Evolutionary conservation across 2,797 vertebrate species (phyloP), one percentile per base, ranked within the genome.

Genomic region (Tokudaia tokunoshimensis): DNA sequence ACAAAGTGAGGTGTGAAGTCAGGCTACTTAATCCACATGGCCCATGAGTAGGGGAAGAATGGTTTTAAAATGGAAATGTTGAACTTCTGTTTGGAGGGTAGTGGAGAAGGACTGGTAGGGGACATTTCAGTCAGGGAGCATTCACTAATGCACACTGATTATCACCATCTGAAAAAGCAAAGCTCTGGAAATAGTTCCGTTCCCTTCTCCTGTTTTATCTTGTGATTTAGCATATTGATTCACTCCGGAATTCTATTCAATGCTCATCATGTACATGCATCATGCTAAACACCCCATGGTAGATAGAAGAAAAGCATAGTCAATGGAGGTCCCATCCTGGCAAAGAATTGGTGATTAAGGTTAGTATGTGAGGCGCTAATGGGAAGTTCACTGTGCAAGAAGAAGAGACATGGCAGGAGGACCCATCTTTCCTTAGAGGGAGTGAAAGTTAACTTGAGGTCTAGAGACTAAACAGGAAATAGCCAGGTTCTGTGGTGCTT

Each of bases 21-120:
- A 31, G 15, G 14, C 44, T 92, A 65, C 84, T 79, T 87, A 87
- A 61, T 91, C 29, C 10, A 89, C 24, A 89, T 52, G 34, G 1
- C 31, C 44, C 92, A 52, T 65, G 19, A 78, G 37, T 50, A 83
- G 19, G 7, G 1, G 29, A 95, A 86, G 41, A 41, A 14, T 13
- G 22, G 29, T 67, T 96, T 93, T 22, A 76, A 80, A 70, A 44
- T 52, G 37, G 29, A 67, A 80, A 93, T 80, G 34, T 82, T 29
- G 37, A 5, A 91, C 11, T 63, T 82, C 5, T 67, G 31, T 79
- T 22, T 50, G 41, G 55, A 79, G 63, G 52, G 74, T 57, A 37
- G 29, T 20, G 17, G 47, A 95, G 57, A 52, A 26, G 57, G 19
- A 59, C 59, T 47, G 4, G 13, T 70, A 8, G n/a, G 37, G 76